These are phyloP conservation scores for Amphimedon queenslandica DNA, from an alignment of 37 sponge, comb jelly and placozoan species.

Conservation along the genomic window DNA sequence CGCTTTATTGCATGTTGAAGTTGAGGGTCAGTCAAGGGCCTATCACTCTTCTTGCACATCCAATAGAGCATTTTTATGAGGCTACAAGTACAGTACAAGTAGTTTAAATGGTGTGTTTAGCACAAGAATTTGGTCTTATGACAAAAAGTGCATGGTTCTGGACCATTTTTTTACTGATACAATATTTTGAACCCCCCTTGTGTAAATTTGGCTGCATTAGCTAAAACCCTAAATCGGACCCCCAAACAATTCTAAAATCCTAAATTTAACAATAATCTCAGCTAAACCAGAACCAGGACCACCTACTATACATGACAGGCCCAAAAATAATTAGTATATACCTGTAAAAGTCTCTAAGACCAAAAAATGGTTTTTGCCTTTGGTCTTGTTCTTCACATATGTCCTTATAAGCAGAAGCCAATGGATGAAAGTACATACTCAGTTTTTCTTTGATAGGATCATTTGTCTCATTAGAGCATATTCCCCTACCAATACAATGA, in stretches of 20 bases:
- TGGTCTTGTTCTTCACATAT: slow-evolving; percentile 23
- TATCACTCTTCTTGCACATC: slow-evolving; percentile 46
- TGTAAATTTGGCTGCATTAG: no score
- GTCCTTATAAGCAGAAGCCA: slow-evolving; percentile 68
- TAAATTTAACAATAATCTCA: no score
- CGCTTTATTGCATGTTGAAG: slow-evolving; percentile 80
- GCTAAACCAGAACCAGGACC: no score
- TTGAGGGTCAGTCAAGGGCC: slow-evolving; percentile 31
- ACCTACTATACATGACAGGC: no score
- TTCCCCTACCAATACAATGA: slow-evolving; percentile 26
- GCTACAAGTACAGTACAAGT: slow-evolving; percentile 55
- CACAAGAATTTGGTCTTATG: no score
- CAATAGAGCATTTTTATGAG: slow-evolving; percentile 91
- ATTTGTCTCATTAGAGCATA: slow-evolving; percentile 51
- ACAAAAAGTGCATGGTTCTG: no score
- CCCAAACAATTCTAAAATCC: no score
- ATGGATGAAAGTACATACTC: slow-evolving; percentile 29
- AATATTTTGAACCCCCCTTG: no score
- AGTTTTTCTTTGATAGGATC: slow-evolving; percentile 36
- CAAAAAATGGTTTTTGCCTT: slow-evolving; percentile 73
- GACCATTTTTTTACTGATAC: no score
- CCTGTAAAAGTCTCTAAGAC: slow-evolving; percentile 92
- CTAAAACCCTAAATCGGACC: no score
- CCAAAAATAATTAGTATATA: no score
- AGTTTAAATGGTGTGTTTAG: no score